Base-by-base conservation (phyloP, 2,113 vertebrate genomes). In the Trematocara zebra region DNA sequence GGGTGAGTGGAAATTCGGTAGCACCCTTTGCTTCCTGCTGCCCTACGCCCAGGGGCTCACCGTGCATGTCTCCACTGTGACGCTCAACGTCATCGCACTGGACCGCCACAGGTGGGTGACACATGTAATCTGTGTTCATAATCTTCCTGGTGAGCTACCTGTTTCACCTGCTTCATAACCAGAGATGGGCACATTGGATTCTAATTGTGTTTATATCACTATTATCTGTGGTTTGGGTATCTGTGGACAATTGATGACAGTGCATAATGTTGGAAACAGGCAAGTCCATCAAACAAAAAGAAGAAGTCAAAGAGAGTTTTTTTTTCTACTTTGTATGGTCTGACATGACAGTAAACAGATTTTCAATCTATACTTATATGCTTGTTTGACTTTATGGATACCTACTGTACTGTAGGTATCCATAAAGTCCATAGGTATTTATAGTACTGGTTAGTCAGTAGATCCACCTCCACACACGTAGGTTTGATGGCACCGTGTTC, bases 51-150 rank as follows among this genome's bases (percentile, higher is more conserved):
- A 99, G 94, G 98, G 97, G 4, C 97, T 99, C 64, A 96, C 98
- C 0, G 98, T 99, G 17, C 97, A 98, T 0, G 98, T 99, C 26
- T 99, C 98, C 37, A 99, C 98, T 0, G 96, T 99, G 11, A 99
- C 98, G 3, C 94, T 99, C 91, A 99, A 97, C 2, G 98, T 99
- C 47, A 99, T 99, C 1, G 98, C 98, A 26, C 91, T 99, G 94
- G 98, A 99, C 93, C 95, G 98, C 2, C 98, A 99, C 88, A 97
- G 97, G 76, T 99, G 97, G 49, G 93, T 51, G 59, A 67, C n/a
- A 54, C 3, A 23, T 40, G 20, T 49, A 49, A 49, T 49, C n/a
- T 1, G 17, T 54, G 2, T 18, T 53, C 15, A 0, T 2, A 12
- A 8, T 47, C 5, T 11, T 28, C 5, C 76, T 54, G 31, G 28